Percentiles rank a stretch among this genome's conserved stretches.
Conservation (phyloP, 2,888 invertebrate genomes). For the Nomada ferruginata region DNA sequence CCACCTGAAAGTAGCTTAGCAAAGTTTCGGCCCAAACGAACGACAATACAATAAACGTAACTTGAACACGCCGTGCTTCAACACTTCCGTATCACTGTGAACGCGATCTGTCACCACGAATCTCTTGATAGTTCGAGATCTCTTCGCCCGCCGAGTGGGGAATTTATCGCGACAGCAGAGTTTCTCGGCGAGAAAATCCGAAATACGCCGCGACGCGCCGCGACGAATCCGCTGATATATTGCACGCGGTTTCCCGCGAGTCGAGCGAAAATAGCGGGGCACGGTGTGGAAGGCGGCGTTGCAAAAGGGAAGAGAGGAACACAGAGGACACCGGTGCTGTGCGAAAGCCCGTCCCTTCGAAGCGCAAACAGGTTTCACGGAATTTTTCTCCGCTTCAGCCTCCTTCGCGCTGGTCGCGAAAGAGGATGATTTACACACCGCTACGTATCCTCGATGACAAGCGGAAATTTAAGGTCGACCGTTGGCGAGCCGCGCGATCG, state of each 20-base stretch:
- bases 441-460: conserved; percentile 43
- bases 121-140: conserved; percentile 2
- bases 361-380: background rate
- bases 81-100: background rate
- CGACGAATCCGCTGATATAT: conserved; percentile 71
- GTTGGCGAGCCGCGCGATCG: conserved; percentile 13
- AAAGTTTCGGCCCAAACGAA: background rate
- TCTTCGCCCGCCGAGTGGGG: background rate
- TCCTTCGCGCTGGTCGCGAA: background rate
- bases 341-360: background rate
- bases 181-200: conserved; percentile 53
- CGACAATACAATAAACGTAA: conserved; percentile 7
- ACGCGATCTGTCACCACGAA: conserved; percentile 19
- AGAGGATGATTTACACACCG: conserved; percentile 43
- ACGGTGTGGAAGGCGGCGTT: background rate
- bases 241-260: conserved; percentile 21
- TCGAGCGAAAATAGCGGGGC: background rate
- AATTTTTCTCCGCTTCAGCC: conserved; percentile 35
- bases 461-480: conserved; percentile 40
- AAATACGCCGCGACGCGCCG: conserved; percentile 58
- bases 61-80: background rate
- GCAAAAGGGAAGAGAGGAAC: background rate
- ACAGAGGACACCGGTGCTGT: background rate
- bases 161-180: conserved; percentile 15
- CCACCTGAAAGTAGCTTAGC: background rate